These are phyloP conservation scores for Caenorhabditis virilis DNA, from an alignment of 2,888 invertebrate species.

Conservation along the genomic window DNA sequence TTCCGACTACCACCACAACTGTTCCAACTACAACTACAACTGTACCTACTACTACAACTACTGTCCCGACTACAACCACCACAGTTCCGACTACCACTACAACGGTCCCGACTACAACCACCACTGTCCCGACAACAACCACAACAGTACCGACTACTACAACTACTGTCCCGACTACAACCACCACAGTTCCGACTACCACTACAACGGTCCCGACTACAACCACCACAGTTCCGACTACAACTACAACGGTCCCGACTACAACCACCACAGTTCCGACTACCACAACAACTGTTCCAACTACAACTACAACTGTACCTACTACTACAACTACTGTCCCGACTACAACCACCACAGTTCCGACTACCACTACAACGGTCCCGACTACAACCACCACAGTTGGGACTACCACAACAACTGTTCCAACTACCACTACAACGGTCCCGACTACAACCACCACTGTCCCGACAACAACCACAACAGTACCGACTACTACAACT, in stretches of 20 bases:
- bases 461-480: conserved; percentile 10
- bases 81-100: conserved; percentile 13
- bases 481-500: conserved; percentile 9
- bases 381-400: conserved; percentile 7
- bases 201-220: conserved; percentile 9
- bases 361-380: conserved; percentile 5
- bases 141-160: conserved; percentile 15
- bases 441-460: conserved; percentile 6
- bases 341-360: conserved; percentile 3
- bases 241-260: conserved; percentile 5
- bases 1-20: conserved; percentile 6
- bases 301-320: conserved; percentile 3
- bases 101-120: conserved; percentile 9
- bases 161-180: conserved; percentile 1
- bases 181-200: conserved; percentile 7
- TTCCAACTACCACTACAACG: conserved; percentile 8
- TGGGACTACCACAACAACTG: conserved; percentile 7
- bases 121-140: conserved; percentile 6
- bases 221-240: conserved; percentile 11
- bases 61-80: conserved; percentile 11
- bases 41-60: conserved; percentile 9
- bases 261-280: conserved; percentile 6
- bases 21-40: conserved; percentile 7
- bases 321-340: conserved; percentile 5
- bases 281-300: background rate